Evolutionary conservation across 2,113 vertebrate species (phyloP).

Genomic region (Plectropomus leopardus): DNA sequence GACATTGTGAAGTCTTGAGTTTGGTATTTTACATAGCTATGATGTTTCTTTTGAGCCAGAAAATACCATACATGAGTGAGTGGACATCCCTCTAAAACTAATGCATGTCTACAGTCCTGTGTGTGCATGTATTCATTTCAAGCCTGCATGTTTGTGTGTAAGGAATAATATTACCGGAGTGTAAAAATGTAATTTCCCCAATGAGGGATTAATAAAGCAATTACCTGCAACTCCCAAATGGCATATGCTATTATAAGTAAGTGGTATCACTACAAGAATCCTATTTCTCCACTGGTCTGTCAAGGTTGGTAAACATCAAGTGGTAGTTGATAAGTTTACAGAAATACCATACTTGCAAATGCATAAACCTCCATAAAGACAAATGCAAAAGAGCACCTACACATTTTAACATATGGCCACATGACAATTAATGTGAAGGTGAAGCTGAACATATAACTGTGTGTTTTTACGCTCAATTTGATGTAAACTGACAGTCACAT

Average conservation of each 20-base stretch:
- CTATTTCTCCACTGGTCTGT: neutral
- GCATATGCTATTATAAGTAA: neutral
- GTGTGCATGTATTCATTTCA: no score
- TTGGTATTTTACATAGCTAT: no score
- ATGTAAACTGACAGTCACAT: neutral
- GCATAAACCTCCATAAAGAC: neutral
- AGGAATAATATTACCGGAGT: no score
- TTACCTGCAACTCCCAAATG: neutral
- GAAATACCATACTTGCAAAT: neutral
- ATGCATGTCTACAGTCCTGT: no score
- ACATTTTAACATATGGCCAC: neutral
- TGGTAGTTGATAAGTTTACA: neutral
- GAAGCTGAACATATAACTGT: neutral
- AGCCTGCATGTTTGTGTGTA: no score
- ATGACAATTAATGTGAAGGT: conserved; percentile 2
- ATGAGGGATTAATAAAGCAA: neutral
- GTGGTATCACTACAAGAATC: neutral
- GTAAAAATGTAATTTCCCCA: no score
- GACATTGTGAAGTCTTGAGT: no score
- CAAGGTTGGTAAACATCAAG: neutral
- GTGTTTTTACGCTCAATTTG: conserved; percentile 16
- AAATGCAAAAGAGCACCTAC: neutral
- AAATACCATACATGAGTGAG: no score
- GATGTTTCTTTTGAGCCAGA: no score
- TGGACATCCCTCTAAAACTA: no score